Conservation (phyloP, 2,888 invertebrate species). For the Troides oblongomaculatus region DNA sequence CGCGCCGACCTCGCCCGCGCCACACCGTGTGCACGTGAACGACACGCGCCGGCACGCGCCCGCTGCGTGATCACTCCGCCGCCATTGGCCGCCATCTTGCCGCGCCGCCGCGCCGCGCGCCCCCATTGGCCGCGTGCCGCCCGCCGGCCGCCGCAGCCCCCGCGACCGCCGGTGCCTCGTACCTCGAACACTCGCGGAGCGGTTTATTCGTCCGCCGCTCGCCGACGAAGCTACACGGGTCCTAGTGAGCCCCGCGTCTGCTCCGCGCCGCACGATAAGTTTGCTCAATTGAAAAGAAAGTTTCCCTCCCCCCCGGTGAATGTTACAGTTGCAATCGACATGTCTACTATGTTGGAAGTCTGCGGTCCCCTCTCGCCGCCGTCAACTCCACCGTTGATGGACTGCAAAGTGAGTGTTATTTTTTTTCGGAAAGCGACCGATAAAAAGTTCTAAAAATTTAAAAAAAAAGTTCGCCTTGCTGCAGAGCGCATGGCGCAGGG, state of each 20-base stretch:
- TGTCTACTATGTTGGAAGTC: conserved; percentile 72
- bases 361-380: conserved; percentile 84
- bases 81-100: conserved; percentile 84
- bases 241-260: conserved; percentile 43
- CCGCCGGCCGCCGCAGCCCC: conserved; percentile 53
- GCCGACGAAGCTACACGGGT: conserved; percentile 69
- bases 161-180: conserved; percentile 71
- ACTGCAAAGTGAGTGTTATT: conserved; percentile 70
- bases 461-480: conserved; percentile 39
- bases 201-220: conserved; percentile 77
- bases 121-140: conserved; percentile 77
- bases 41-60: conserved; percentile 87
- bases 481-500: conserved; percentile 60
- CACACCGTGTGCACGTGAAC: conserved; percentile 93
- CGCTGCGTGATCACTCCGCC: conserved; percentile 83
- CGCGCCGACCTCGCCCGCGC: conserved; percentile 76
- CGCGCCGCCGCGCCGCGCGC: conserved; percentile 86
- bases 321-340: conserved; percentile 58
- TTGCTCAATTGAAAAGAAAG: conserved; percentile 74
- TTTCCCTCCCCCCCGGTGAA: conserved; percentile 56
- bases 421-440: conserved; percentile 15
- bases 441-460: neutral
- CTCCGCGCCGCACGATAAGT: conserved; percentile 59
- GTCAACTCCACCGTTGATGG: conserved; percentile 85
- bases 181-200: conserved; percentile 59